Evolutionary conservation across 2,888 invertebrate species (phyloP).

Genomic region (Bombylius discolor): DNA sequence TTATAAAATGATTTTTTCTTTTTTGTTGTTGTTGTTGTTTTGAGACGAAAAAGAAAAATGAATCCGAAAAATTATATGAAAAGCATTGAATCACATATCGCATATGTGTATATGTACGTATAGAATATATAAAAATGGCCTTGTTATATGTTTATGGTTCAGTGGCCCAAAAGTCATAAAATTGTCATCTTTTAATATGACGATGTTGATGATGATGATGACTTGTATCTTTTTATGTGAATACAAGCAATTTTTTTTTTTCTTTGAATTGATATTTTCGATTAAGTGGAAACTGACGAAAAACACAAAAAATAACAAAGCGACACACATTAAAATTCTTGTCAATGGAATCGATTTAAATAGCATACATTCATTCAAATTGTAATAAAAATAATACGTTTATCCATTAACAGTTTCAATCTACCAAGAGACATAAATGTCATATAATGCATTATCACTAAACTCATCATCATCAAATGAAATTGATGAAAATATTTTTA

Average conservation of each 20-base stretch:
- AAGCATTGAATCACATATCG: too few species aligned
- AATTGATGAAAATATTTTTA: too few species aligned
- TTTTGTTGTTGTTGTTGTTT: too few species aligned
- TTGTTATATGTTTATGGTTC: background rate
- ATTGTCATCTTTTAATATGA: background rate
- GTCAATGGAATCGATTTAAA: background rate
- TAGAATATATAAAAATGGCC: background rate
- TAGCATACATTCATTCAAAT: too few species aligned
- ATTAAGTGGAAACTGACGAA: background rate
- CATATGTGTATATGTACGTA: too few species aligned
- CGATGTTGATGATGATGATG: background rate
- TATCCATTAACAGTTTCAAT: background rate
- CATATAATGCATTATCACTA: background rate
- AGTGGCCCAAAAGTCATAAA: background rate
- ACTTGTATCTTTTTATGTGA: too few species aligned
- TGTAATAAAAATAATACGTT: too few species aligned
- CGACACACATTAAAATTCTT: background rate
- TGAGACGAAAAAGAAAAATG: too few species aligned
- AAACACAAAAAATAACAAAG: background rate
- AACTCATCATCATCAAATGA: background rate
- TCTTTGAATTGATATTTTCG: background rate
- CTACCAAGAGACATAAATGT: background rate
- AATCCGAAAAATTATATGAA: too few species aligned
- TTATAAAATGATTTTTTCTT: too few species aligned
- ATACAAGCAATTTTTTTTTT: background rate